Evolutionary conservation across 2,888 invertebrate species (phyloP).

Genomic region (Alloscopus bannaensis): DNA sequence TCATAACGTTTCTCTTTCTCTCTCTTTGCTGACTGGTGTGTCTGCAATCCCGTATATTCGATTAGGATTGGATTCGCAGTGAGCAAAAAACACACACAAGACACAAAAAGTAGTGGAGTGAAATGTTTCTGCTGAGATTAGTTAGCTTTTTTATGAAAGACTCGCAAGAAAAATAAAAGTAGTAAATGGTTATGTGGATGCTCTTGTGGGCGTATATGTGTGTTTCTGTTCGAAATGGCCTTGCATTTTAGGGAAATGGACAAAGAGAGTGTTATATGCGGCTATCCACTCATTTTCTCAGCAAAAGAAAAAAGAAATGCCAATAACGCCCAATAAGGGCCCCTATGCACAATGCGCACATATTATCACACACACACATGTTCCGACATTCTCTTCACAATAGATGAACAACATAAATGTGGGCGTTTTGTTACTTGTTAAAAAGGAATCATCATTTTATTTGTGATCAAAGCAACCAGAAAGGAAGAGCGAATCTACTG

Average conservation of each 20-base stretch:
- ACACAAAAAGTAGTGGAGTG: too few relatives aligned
- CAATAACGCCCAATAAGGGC: not conserved
- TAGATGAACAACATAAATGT: conserved; percentile 19
- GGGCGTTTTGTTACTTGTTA: conserved; percentile 20
- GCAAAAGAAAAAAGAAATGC: not conserved
- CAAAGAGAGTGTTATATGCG: not conserved
- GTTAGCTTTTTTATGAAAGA: conserved; percentile 28
- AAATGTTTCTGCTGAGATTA: conserved; percentile 38
- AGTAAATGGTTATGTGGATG: conserved; percentile 1
- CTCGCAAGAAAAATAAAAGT: not conserved
- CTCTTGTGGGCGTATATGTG: too few relatives aligned
- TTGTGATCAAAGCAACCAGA: conserved; percentile 21
- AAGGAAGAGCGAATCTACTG: not conserved
- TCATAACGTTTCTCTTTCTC: too few relatives aligned
- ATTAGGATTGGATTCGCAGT: too few relatives aligned
- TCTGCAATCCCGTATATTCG: too few relatives aligned
- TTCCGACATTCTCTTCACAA: not conserved
- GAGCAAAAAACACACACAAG: too few relatives aligned
- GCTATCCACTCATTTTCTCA: not conserved
- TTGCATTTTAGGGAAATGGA: not conserved
- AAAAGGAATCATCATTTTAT: conserved; percentile 18
- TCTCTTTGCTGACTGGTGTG: too few relatives aligned
- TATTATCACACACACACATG: too few relatives aligned
- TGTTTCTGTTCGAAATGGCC: conserved; percentile 29
- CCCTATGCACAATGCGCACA: too few relatives aligned